Conservation (phyloP, 2,797 vertebrate genomes). For the Gymnoscopelus braueri region DNA sequence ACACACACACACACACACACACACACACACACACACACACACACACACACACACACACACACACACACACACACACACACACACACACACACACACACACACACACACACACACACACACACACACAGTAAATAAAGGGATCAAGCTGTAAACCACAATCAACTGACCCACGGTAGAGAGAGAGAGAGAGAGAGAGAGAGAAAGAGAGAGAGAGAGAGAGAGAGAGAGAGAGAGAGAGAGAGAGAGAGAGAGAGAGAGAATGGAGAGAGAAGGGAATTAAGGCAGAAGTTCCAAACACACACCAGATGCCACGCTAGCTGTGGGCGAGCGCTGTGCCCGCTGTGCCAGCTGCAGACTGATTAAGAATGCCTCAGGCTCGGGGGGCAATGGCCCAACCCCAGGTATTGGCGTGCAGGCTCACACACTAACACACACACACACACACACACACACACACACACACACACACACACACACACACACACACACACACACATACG, state of each 20-base stretch:
- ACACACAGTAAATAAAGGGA: not conserved
- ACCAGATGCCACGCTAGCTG: slow-evolving; percentile 61
- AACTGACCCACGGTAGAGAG: no score
- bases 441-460: slow-evolving; percentile 9
- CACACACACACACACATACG: not conserved
- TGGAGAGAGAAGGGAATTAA: not conserved
- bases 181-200: not conserved
- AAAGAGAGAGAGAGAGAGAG: slow-evolving; percentile 26
- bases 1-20: slow-evolving; percentile 8
- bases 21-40: no score
- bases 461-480: slow-evolving; percentile 6
- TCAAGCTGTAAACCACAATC: no score
- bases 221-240: slow-evolving; percentile 28
- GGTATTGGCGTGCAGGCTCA: slow-evolving; percentile 14
- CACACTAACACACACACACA: slow-evolving; percentile 1
- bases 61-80: not conserved
- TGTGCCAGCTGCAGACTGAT: slow-evolving; percentile 57
- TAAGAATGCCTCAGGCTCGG: slow-evolving; percentile 36
- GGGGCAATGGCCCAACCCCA: slow-evolving; percentile 35
- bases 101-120: slow-evolving; percentile 6
- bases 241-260: slow-evolving; percentile 10
- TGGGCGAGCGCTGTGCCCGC: slow-evolving; percentile 17
- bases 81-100: slow-evolving; percentile 5
- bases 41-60: no score
- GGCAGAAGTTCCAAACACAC: slow-evolving; percentile 48